Percentiles rank a stretch among this genome's conserved stretches.
phyloP scores from a whole-genome alignment of 2,797 vertebrate species.

The Pangasius macronema region DNA sequence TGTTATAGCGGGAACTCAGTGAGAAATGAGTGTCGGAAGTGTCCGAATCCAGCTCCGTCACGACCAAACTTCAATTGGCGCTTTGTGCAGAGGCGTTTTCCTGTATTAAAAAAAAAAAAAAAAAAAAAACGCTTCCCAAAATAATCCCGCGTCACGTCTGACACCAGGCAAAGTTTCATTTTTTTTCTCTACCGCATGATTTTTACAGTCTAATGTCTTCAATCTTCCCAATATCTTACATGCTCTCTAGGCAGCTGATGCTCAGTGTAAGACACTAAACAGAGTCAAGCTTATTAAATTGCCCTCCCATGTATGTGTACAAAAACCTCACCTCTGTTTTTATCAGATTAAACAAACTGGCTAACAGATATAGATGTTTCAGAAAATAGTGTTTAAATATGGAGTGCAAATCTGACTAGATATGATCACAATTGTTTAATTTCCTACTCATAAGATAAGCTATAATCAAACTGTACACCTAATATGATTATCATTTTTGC shows the following conservation, averaged over 20 bases:
- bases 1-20: background rate
- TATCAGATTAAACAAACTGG: background rate
- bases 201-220: background rate
- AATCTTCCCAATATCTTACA: background rate
- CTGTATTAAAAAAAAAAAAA: background rate
- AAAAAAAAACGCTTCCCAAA: background rate
- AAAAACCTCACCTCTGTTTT: background rate
- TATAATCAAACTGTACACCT: background rate
- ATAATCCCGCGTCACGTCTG: constrained; percentile 12
- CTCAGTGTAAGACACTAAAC: background rate
- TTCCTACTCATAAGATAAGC: background rate
- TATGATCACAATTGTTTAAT: background rate
- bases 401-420: background rate
- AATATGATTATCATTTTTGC: background rate
- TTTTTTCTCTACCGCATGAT: background rate
- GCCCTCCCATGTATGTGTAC: background rate
- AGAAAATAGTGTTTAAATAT: background rate
- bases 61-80: constrained; percentile 43
- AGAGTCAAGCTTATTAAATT: background rate
- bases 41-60: constrained; percentile 34
- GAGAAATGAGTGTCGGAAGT: constrained; percentile 57
- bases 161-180: background rate
- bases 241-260: background rate
- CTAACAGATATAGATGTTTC: background rate
- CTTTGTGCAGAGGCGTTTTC: constrained; percentile 48